Evolutionary conservation across 2,113 vertebrate genomes (phyloP), one percentile per base, ranked within the genome.

Genomic region (Argyrosomus japonicus): DNA sequence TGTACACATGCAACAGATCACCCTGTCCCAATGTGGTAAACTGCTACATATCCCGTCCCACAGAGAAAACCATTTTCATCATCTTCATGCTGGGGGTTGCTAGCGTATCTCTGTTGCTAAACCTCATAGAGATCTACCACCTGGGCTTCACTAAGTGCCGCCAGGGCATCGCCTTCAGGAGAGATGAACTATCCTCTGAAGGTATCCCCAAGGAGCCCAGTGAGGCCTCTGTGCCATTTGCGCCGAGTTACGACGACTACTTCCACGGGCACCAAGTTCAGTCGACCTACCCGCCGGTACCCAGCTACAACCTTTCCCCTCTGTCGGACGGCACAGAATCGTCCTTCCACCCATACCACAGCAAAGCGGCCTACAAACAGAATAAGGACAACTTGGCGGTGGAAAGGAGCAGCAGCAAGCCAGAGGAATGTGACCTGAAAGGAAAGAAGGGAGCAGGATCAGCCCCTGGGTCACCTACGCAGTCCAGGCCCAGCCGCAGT

Each of bases 1-100:
- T 97, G 82, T 97, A 97, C 87, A 96, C 93, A 0, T 97, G 97
- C 62, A 93, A 92, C 89, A 92, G 95, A 75, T 86, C 85, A 62
- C 96, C 96, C 10, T 97, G 97, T 77, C 96, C 96, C 51, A 97
- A 97, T 79, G 90, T 93, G 0, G 96, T 97, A 2, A 96, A 97
- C 94, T 97, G 97, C 93, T 97, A 97, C 90, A 96, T 97, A 82
- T 97, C 97, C 32, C 95, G 95, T 2, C 96, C 97, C 71, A 97
- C 97, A 0, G 96, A 97, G 93, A 97, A 97, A 90, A 97, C 96
- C 40, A 95, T 97, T 79, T 97, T 97, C 86, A 96, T 96, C 74
- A 89, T 97, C 73, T 97, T 97, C 85, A 97, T 97, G 97, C 91
- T 97, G 48, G 96, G 89, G 19, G 96, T 96, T 71, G 95, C 97